Conservation (phyloP, 2,888 invertebrate species). For the Torymus texanus region DNA sequence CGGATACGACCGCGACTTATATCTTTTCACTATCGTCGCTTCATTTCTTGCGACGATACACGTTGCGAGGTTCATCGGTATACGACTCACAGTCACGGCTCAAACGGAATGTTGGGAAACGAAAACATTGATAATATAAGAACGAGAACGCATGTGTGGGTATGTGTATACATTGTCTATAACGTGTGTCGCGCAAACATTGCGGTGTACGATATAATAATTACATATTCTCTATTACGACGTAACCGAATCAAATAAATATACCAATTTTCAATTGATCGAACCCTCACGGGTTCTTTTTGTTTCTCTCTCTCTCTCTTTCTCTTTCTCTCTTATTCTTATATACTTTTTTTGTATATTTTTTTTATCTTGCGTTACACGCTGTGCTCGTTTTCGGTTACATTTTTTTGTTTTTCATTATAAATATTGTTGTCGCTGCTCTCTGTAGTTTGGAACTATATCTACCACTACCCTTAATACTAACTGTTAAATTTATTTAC, state of each 20-base stretch:
- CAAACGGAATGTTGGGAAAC: slow-evolving; percentile 51
- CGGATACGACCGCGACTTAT: background rate
- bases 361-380: slow-evolving; percentile 45
- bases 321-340: background rate
- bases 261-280: background rate
- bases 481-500: slow-evolving; percentile 33
- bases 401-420: slow-evolving; percentile 45
- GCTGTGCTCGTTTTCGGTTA: slow-evolving; percentile 46
- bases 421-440: slow-evolving; percentile 52
- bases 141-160: background rate
- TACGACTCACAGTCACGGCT: slow-evolving; percentile 46
- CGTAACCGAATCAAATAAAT: slow-evolving; percentile 2
- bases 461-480: slow-evolving; percentile 53
- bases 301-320: background rate
- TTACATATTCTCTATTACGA: background rate
- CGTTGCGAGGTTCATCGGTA: slow-evolving; percentile 55
- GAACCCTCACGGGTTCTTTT: too few species aligned
- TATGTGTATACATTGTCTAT: slow-evolving; percentile 17
- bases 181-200: slow-evolving; percentile 13
- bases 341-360: slow-evolving; percentile 4
- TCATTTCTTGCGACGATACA: slow-evolving; percentile 45
- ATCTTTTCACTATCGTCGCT: background rate
- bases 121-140: slow-evolving; percentile 15
- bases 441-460: slow-evolving; percentile 46
- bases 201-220: background rate